Evolutionary conservation across 2,113 vertebrate genomes (phyloP), one percentile per base, ranked within the genome.

Genomic region (Ceratotherium simum): DNA sequence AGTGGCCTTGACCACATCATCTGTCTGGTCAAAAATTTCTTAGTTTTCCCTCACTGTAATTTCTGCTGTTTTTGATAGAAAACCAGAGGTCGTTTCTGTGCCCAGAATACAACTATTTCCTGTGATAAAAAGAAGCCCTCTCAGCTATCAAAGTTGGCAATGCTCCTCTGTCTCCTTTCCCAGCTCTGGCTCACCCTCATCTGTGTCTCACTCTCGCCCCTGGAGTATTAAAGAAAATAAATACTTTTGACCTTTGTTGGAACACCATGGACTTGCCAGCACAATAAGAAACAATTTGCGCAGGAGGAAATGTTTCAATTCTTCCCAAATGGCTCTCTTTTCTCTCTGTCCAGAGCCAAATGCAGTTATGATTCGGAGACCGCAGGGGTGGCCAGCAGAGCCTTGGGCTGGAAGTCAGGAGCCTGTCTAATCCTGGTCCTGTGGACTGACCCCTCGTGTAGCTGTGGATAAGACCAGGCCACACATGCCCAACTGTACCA

Each of bases 171-270:
- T 72, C 73, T 93, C 60, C 33, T 39, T 75, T n/a, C 13, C 3
- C 5, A 0, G 16, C 14, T 42, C 67, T n/a, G 3, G 21, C 48
- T 79, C 31, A 2, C 42, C 46, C n/a, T 92, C 87, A 6, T 36
- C 46, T 88, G 54, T 36, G 20, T 69, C 42, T 65, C 79, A 29
- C 29, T 91, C 54, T 67, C 48, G 16, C 29, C 64, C 29, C 82
- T 21, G n/a, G n/a, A 46, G 10, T 25, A 65, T 78, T 73, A 73
- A 84, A 89, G 85, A 87, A 85, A 96, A 93, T 39, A 89, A 39
- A 78, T 23, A 72, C 70, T 84, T 76, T n/a, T 93, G 95, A 95
- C 93, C 97, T 97, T 94, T 96, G 29, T 83, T 87, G 21, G 93
- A 88, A 96, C 76, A 95, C 75, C 80, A 91, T 90, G 60, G 48